These are phyloP conservation scores for Hycleus phaleratus DNA, from an alignment of 1,140 invertebrate genomes.

Conservation along the genomic window DNA sequence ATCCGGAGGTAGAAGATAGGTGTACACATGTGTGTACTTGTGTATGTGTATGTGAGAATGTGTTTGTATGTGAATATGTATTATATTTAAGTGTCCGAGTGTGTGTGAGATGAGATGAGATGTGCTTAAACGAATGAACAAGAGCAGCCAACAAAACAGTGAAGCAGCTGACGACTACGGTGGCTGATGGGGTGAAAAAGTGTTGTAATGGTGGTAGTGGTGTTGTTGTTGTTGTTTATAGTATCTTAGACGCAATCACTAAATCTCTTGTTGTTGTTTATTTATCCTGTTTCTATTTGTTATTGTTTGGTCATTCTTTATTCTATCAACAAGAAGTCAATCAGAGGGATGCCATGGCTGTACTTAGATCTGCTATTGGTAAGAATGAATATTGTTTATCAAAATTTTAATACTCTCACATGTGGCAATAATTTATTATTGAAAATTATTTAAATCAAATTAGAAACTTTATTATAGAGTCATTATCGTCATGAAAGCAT, in stretches of 20 bases:
- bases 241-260: too few species aligned
- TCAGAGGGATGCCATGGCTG: conserved; percentile 35
- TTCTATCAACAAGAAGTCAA: too few species aligned
- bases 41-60: too few species aligned
- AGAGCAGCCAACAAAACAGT: background rate
- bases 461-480: too few species aligned
- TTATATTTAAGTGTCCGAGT: background rate
- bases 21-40: too few species aligned
- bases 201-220: background rate
- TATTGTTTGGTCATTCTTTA: too few species aligned
- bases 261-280: too few species aligned
- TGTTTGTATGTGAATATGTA: too few species aligned
- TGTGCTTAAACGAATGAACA: background rate
- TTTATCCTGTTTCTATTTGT: too few species aligned
- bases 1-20: background rate
- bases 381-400: conserved; percentile 15
- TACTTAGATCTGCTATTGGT: conserved; percentile 38
- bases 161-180: background rate
- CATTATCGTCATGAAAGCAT: too few species aligned
- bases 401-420: background rate
- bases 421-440: too few species aligned
- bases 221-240: background rate
- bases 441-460: too few species aligned
- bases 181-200: background rate
- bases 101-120: background rate